These are phyloP conservation scores for Archivesica marissinica DNA, from an alignment of 1,140 invertebrate species.

Conservation along the genomic window DNA sequence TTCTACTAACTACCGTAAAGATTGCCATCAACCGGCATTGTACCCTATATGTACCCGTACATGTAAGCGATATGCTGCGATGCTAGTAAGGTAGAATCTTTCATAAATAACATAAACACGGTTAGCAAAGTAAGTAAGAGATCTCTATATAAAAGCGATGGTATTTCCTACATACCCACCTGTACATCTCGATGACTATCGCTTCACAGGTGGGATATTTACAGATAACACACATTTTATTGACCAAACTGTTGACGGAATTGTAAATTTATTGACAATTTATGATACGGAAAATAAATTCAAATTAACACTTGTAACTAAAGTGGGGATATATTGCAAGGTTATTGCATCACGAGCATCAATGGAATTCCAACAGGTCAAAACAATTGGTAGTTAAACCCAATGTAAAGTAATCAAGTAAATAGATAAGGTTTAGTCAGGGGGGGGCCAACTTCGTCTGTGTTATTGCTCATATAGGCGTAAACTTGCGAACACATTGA, in stretches of 20 bases:
- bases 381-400: slow-evolving; percentile 34
- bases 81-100: too few relatives aligned
- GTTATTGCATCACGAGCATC: slow-evolving; percentile 23
- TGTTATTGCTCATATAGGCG: slow-evolving; percentile 3
- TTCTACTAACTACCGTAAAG: too few relatives aligned
- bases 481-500: background rate
- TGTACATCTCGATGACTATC: slow-evolving; percentile 20
- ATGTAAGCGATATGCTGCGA: too few relatives aligned
- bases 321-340: slow-evolving; percentile 44
- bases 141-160: too few relatives aligned
- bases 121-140: too few relatives aligned
- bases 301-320: slow-evolving; percentile 47
- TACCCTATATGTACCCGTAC: too few relatives aligned
- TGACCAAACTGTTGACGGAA: slow-evolving; percentile 26
- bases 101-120: too few relatives aligned
- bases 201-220: slow-evolving; percentile 2
- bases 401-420: slow-evolving; percentile 9
- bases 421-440: background rate
- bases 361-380: slow-evolving; percentile 21
- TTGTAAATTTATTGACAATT: slow-evolving; percentile 31
- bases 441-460: background rate
- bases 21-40: too few relatives aligned
- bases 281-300: slow-evolving; percentile 47
- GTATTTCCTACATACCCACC: slow-evolving; percentile 13
- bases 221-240: slow-evolving; percentile 40